Evolutionary conservation across 2,797 vertebrate genomes (phyloP).

Genomic region (Clarias fuscus): DNA sequence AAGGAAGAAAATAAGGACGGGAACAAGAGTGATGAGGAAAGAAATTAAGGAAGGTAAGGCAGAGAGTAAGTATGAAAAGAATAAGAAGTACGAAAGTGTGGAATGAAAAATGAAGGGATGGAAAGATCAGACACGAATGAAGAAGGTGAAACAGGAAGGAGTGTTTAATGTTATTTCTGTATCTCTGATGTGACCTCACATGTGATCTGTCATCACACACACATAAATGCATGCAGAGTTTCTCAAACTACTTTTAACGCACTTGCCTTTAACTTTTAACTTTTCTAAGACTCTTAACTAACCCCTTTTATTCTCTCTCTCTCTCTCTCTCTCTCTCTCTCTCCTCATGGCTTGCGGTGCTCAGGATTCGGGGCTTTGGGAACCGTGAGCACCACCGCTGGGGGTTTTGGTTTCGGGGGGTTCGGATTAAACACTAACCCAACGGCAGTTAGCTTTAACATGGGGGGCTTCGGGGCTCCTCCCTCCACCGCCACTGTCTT

Average conservation of each 20-base stretch:
- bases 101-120: no score
- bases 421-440: constrained; percentile 94
- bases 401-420: constrained; percentile 98
- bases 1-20: no score
- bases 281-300: background rate
- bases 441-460: constrained; percentile 93
- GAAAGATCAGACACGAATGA: no score
- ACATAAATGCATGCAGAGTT: background rate
- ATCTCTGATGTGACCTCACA: background rate
- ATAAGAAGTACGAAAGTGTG: no score
- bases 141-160: no score
- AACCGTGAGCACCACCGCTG: constrained; percentile 86
- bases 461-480: constrained; percentile 93
- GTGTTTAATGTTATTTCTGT: no score
- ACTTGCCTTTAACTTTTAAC: background rate
- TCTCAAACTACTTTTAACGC: background rate
- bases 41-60: no score
- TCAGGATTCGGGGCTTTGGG: constrained; percentile 99
- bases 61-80: no score
- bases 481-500: constrained; percentile 89
- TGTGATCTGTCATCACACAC: background rate
- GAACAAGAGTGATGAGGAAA: no score
- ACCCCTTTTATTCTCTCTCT: constrained; percentile 14
- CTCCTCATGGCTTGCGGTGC: constrained; percentile 78
- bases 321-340: background rate